phyloP scores from a whole-genome alignment of 2,888 invertebrate species.

The Xestia c-nigrum region DNA sequence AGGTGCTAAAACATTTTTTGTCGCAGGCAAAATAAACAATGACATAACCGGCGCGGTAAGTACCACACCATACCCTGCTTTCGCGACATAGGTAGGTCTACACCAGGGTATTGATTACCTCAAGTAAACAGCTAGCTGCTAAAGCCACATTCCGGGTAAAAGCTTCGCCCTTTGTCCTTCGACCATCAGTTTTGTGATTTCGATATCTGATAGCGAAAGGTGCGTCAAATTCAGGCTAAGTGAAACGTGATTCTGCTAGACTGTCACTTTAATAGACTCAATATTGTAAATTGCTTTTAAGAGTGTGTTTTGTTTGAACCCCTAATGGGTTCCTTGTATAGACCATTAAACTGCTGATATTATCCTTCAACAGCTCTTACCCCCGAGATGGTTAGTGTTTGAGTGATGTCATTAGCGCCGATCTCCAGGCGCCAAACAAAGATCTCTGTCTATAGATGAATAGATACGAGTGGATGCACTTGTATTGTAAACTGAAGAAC shows the following conservation, averaged over 20 bases:
- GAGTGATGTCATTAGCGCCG: slow-evolving; percentile 38
- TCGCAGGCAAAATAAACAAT: slow-evolving; percentile 19
- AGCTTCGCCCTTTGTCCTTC: slow-evolving; percentile 43
- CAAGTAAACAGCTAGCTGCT: slow-evolving; percentile 25
- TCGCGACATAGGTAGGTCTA: slow-evolving; percentile 13
- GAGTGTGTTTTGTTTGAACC: slow-evolving; percentile 23
- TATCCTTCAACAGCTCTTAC: slow-evolving; percentile 15
- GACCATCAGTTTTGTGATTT: slow-evolving; percentile 43
- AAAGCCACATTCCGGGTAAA: slow-evolving; percentile 47
- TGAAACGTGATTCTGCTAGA: slow-evolving; percentile 32
- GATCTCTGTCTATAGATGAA: not conserved
- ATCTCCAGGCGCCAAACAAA: slow-evolving; percentile 7
- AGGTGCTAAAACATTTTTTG: slow-evolving; percentile 1
- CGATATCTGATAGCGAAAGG: slow-evolving; percentile 47
- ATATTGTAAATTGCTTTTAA: slow-evolving; percentile 23
- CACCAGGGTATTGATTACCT: slow-evolving; percentile 47
- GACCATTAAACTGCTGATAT: slow-evolving; percentile 34
- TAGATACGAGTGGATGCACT: not conserved
- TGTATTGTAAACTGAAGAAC: not conserved
- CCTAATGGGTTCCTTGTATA: slow-evolving; percentile 22
- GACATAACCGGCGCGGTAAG: slow-evolving; percentile 2
- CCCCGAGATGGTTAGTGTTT: slow-evolving; percentile 16
- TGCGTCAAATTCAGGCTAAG: slow-evolving; percentile 48
- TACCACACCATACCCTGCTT: slow-evolving; percentile 11
- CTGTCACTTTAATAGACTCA: slow-evolving; percentile 6